These are phyloP conservation scores for Aphrocallistes beatrix DNA, from an alignment of 37 sponge, comb jelly and placozoan species.

Conservation along the genomic window DNA sequence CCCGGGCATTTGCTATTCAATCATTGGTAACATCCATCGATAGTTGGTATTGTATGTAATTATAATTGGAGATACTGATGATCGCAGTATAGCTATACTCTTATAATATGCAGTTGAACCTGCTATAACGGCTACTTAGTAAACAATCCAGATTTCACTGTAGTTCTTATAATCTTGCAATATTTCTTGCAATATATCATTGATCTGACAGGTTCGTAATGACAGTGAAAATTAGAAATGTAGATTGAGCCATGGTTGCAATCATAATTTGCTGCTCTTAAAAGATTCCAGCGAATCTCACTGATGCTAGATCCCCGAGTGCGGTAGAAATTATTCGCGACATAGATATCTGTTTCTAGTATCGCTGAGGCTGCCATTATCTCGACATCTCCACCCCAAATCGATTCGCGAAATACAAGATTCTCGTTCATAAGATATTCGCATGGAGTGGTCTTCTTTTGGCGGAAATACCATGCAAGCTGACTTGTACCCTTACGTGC, in stretches of 20 bases:
- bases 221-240: neutral
- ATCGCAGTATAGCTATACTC: no score
- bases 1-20: no score
- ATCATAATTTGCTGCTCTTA: neutral
- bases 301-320: neutral
- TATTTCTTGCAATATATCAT: no score
- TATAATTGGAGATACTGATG: no score
- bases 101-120: no score
- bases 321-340: neutral
- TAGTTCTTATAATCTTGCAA: no score
- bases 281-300: neutral
- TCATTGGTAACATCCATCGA: no score
- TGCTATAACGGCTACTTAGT: no score
- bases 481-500: neutral
- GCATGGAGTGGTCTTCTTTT: neutral
- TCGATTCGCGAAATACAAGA: neutral
- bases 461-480: slow-evolving; percentile 6
- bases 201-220: neutral
- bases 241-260: neutral
- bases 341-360: neutral
- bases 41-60: no score
- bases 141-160: no score
- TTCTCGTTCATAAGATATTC: slow-evolving; percentile 4
- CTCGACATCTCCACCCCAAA: slow-evolving; percentile 13
- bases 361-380: neutral